Base-by-base conservation (phyloP, 2,888 invertebrate species). In the Perdita meconis region DNA sequence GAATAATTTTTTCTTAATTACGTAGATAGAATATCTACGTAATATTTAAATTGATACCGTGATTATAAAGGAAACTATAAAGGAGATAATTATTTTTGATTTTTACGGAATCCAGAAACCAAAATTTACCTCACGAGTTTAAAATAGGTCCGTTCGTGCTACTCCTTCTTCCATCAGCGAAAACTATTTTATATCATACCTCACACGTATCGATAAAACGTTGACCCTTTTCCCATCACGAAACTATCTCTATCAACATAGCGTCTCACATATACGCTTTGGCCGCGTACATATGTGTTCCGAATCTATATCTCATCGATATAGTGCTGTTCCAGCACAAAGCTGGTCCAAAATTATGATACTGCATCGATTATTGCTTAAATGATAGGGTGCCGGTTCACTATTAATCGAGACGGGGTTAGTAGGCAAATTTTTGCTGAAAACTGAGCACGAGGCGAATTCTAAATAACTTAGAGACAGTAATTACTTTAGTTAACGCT, bases 151-250 rank as follows among this genome's bases (percentile, higher is more conserved):
- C 34, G 8, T 30, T 60, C 22, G 30, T 42, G 12, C n/a, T 1
- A 30, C 51, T 24, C 24, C 30, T 34, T 69, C 26, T 44, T 36
- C 1, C 53, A 60, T 69, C 42, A 38, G 19, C 59, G 71, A 51
- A 56, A 59, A 38, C 44, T 44, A 72, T 53, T 69, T 60, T 42
- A 69, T 53, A 44, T 38, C 53, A 38, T 69, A 16, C 36, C 19
- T 38, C 26, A 26, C 44, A 42, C 53, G 26, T 44, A 55, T 60
- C 72, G 72, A 70, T 72, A 72, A 72, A 72, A 72, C 59, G 42
- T 72, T 72, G 70, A 72, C 72, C 72, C 53, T 53, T 60, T 55
- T 60, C n/a, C 72, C 53, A 69, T 72, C 72, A 51, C 53, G 44
- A 59, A 60, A 44, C 59, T 72, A 60, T 72, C 71, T 69, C 59